Evolutionary conservation across 2,113 vertebrate genomes (phyloP).

Genomic region (Myiopsitta monachus): DNA sequence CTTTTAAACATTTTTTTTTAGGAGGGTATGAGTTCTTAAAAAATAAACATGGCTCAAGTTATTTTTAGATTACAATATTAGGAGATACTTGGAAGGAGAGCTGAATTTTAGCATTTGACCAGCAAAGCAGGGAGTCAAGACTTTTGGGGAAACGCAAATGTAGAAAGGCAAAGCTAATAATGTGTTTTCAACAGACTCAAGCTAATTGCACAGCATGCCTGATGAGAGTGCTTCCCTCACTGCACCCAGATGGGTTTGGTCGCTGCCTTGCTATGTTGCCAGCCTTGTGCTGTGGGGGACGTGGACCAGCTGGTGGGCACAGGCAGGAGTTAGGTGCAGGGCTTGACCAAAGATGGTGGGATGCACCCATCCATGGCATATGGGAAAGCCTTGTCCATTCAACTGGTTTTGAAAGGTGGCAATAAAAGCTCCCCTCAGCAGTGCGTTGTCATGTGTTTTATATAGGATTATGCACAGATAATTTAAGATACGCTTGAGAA

Average conservation of each 20-base stretch:
- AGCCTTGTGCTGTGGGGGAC: neutral
- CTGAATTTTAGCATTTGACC: constrained; percentile 48
- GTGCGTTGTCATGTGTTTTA: fast-evolving
- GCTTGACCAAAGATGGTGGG: neutral
- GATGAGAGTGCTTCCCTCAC: neutral
- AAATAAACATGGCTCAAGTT: constrained; percentile 68
- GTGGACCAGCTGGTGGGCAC: fast-evolving
- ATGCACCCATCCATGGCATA: fast-evolving
- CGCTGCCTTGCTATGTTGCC: neutral
- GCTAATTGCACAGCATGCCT: fast-evolving
- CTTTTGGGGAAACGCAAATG: constrained; percentile 1
- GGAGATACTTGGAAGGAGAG: neutral
- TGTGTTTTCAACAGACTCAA: neutral
- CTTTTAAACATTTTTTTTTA: constrained; percentile 71
- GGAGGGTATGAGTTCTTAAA: constrained; percentile 67
- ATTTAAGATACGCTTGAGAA: neutral
- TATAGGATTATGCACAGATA: neutral
- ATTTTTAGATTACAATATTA: constrained; percentile 66
- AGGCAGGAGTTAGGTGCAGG: neutral
- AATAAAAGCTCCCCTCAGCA: neutral
- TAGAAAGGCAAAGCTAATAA: constrained; percentile 11
- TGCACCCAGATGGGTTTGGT: neutral
- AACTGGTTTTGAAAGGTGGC: fast-evolving
- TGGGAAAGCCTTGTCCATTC: neutral
- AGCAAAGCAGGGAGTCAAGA: constrained; percentile 47